Conservation (phyloP, 92 coral and sea anemone genomes). For the Meandrina meandrites region DNA sequence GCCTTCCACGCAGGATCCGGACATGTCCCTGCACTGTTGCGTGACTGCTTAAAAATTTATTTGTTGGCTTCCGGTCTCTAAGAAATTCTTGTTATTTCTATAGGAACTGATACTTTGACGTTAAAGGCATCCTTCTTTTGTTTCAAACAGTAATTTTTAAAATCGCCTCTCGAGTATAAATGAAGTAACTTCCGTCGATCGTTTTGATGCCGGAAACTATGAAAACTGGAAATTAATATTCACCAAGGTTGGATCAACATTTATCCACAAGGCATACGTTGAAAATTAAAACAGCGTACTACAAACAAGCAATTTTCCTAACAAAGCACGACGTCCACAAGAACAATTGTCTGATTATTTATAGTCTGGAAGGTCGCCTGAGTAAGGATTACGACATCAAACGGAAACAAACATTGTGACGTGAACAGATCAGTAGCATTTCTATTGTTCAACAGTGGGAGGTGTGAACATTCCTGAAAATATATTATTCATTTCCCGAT, state of each 20-base stretch:
- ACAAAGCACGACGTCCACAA: background rate
- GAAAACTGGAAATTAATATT: background rate
- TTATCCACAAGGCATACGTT: background rate
- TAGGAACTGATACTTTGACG: too few species aligned
- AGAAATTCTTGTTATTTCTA: too few species aligned
- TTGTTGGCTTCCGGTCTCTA: too few species aligned
- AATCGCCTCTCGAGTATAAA: background rate
- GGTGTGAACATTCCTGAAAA: slow-evolving; percentile 23
- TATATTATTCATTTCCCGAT: background rate
- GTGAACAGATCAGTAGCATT: background rate
- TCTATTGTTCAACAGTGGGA: slow-evolving; percentile 9
- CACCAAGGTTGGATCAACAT: background rate
- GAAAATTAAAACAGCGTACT: background rate
- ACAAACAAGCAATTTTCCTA: background rate
- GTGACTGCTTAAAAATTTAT: background rate
- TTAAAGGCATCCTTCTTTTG: background rate
- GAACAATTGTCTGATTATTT: background rate
- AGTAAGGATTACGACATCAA: slow-evolving; percentile 16
- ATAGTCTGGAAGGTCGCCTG: background rate
- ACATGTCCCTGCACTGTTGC: background rate
- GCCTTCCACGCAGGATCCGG: background rate
- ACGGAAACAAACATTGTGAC: slow-evolving; percentile 8
- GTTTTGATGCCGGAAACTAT: background rate
- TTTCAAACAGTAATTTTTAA: background rate
- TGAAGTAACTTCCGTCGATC: background rate